These are phyloP conservation scores for Strix occidentalis DNA, from an alignment of 2,797 vertebrate genomes.

Conservation along the genomic window DNA sequence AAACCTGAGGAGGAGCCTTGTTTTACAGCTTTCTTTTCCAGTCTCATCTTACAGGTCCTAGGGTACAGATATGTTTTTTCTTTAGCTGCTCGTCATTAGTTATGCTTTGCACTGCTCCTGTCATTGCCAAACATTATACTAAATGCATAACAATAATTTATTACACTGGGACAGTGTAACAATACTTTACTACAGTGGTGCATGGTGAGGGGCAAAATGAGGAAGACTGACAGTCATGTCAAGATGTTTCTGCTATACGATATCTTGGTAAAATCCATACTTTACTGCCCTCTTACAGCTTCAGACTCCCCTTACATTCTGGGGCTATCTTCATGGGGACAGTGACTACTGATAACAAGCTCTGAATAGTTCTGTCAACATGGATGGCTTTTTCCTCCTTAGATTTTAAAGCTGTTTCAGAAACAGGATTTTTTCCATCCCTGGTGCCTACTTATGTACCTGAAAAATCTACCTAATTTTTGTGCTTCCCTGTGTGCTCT, in stretches of 20 bases:
- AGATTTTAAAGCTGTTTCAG: background rate
- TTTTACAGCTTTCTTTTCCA: background rate
- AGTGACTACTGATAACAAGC: background rate
- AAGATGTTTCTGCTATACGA: background rate
- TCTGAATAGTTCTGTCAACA: background rate
- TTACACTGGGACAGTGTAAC: background rate
- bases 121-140: background rate
- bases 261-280: background rate
- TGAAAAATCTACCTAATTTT: background rate
- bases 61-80: background rate
- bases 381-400: background rate
- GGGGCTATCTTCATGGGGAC: background rate
- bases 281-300: background rate
- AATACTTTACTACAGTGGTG: background rate
- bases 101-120: background rate
- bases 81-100: background rate
- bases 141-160: background rate
- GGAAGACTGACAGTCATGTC: background rate
- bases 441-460: background rate
- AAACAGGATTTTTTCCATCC: background rate
- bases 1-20: background rate
- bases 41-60: background rate
- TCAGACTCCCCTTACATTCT: background rate
- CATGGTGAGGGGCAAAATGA: background rate
- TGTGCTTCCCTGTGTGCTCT: background rate